Evolutionary conservation across 2,888 invertebrate species (phyloP), one percentile per base, ranked within the genome.

Genomic region (Eremobia ochroleuca): DNA sequence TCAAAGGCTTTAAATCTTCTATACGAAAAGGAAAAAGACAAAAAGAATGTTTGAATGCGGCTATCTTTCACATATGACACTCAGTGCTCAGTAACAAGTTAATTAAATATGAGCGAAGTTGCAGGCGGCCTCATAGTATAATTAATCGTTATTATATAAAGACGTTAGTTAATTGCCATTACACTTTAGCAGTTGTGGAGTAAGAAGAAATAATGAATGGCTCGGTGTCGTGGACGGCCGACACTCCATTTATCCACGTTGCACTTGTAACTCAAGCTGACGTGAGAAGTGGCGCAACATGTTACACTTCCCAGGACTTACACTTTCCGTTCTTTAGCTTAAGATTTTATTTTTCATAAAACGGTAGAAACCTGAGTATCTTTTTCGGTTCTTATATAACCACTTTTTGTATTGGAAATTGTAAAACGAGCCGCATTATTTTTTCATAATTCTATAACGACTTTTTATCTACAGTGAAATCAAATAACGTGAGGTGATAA

Each of bases 161-260:
- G 68, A 75, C 58, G 37, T 72, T 72, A 73, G 46, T 79, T 73
- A 82, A 82, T 74, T 73, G 59, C 67, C 71, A 85, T 74, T 77
- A 72, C 61, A 73, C 13, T 85, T 59, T 37, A 77, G 73, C 34
- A 67, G 49, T 75, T 62, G 62, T 52, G 64, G 43, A 78, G 70
- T 74, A 75, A 74, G 58, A 75, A 75, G 76, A 83, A 86, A 55
- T 77, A 85, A 83, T 77, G 61, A 76, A 73, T 76, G 52, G 62
- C 72, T 66, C n/a, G 59, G 73, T 76, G 72, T 71, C 73, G 77
- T 49, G 59, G 70, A 59, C 75, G 55, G 77, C 79, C 61, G 83
- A 59, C 73, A 86, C 83, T 86, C 55, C 71, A 86, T 86, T 83
- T 83, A 86, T 86, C 68, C 73, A 77, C 77, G 86, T 73, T 73